Evolutionary conservation across 2,113 vertebrate genomes (phyloP).

Genomic region (Notechis scutatus): DNA sequence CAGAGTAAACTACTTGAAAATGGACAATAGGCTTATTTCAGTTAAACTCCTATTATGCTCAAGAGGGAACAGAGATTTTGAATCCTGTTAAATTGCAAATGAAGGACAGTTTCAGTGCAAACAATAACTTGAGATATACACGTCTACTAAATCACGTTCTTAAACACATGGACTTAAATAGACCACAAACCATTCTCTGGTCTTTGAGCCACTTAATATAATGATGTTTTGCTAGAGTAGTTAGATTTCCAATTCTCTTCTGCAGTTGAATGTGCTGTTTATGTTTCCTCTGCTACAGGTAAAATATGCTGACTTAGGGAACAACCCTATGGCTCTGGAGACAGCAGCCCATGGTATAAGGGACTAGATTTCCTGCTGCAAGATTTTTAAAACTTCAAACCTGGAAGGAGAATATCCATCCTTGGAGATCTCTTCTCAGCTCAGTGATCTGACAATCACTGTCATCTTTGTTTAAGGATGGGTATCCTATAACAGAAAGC

Average conservation of each 20-base stretch:
- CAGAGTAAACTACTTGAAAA: slow-evolving; percentile 20
- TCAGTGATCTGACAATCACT: not conserved
- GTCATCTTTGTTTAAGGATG: not conserved
- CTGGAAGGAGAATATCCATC: not conserved
- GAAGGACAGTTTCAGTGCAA: not conserved
- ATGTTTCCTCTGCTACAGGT: not conserved
- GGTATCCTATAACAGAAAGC: not conserved
- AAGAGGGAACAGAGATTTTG: not conserved
- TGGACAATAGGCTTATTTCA: slow-evolving; percentile 3
- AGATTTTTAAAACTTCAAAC: not conserved
- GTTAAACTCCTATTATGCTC: not conserved
- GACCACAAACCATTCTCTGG: not conserved
- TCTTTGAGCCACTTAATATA: not conserved
- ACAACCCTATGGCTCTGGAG: not conserved
- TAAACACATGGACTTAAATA: not conserved
- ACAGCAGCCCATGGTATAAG: not conserved
- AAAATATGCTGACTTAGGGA: not conserved
- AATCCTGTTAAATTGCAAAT: not conserved
- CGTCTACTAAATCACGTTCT: not conserved
- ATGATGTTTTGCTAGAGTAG: not conserved
- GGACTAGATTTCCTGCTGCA: not conserved
- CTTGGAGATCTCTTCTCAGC: not conserved
- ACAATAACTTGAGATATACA: not conserved
- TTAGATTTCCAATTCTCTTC: not conserved
- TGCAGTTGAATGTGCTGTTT: not conserved